Evolutionary conservation across 2,113 vertebrate species (phyloP), one percentile per base, ranked within the genome.

Genomic region (Clinocottus analis): DNA sequence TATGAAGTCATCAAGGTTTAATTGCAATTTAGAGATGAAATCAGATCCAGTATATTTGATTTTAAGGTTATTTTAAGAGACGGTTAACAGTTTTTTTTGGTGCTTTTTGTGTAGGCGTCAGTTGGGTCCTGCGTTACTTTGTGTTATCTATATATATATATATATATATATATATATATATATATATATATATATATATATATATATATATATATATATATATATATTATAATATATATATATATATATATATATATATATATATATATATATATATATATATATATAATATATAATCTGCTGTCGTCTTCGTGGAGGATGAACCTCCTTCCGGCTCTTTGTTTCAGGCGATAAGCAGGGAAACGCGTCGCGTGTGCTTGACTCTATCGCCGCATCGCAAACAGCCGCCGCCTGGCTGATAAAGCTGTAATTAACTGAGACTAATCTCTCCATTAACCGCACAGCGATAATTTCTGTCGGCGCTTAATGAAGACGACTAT

Each of bases 371-470:
- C 21, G 33, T 39, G 33, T 12, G 3, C 3, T 64, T 64, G 25
- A 7, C 16, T 56, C 23, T 25, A 8, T 62, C 37, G 43, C 23
- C 60, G 0, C 13, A 2, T 11, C 31, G 33, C 60, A 4, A 25
- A 1, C 58, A 16, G 25, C 25, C 43, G n/a, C 31, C 31, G 11
- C 25, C 43, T 35, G 7, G 60, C 35, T 31, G 59, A 63, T 31
- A 45, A 33, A 58, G n/a, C 56, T 33, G 59, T 78, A 64, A 78
- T 63, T 43, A 69, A 27, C 58, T 59, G 39, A 25, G 49, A 65
- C 65, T 51, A 49, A 76, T 64, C 72, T 5, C 29, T 47, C 56
- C 56, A 56, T 64, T 43, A 63, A 53, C 56, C 19, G 21, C 55
- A 23, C 33, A 21, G 3, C 29, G 43, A 47, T 69, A 25, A 43